These are phyloP conservation scores for Phalacrocorax carbo DNA, from an alignment of 2,113 vertebrate species.

Conservation along the genomic window DNA sequence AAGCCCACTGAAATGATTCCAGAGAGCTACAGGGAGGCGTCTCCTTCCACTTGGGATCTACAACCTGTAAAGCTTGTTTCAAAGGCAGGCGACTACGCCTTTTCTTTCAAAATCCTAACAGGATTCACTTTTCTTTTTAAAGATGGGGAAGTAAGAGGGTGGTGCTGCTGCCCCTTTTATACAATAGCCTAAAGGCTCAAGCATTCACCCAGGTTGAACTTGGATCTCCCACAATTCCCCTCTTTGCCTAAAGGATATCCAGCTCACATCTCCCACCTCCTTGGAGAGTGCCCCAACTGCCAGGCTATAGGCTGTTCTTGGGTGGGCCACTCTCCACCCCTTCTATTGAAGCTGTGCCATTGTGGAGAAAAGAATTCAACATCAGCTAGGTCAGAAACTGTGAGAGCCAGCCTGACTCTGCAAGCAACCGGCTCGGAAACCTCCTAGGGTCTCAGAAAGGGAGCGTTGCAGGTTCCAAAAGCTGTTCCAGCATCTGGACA, in stretches of 20 bases:
- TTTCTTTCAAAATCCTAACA: conserved; percentile 67
- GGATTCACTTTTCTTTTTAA: conserved; percentile 66
- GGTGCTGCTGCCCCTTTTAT: conserved; percentile 68
- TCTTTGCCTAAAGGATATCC: conserved; percentile 67
- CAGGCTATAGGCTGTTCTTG: conserved; percentile 62
- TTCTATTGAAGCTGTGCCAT: conserved; percentile 62
- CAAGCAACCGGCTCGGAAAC: neutral
- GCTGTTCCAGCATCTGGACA: neutral
- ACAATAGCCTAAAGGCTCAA: conserved; percentile 61
- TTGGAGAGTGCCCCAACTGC: conserved; percentile 43
- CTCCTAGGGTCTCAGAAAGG: neutral
- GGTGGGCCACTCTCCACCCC: conserved; percentile 69
- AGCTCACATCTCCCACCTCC: conserved; percentile 58
- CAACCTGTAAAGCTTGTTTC: conserved; percentile 65
- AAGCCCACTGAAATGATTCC: conserved; percentile 49
- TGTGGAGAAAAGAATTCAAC: conserved; percentile 47
- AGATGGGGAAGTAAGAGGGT: conserved; percentile 67
- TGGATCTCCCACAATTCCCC: conserved; percentile 60
- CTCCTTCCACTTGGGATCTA: conserved; percentile 45
- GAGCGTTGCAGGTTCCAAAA: neutral
- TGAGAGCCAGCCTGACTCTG: neutral
- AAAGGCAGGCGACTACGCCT: conserved; percentile 62
- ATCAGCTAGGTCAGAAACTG: conserved; percentile 52
- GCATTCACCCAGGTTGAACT: conserved; percentile 63
- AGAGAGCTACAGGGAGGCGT: conserved; percentile 15